Conservation (phyloP, 2,113 vertebrate genomes). For the Takifugu bimaculatus region DNA sequence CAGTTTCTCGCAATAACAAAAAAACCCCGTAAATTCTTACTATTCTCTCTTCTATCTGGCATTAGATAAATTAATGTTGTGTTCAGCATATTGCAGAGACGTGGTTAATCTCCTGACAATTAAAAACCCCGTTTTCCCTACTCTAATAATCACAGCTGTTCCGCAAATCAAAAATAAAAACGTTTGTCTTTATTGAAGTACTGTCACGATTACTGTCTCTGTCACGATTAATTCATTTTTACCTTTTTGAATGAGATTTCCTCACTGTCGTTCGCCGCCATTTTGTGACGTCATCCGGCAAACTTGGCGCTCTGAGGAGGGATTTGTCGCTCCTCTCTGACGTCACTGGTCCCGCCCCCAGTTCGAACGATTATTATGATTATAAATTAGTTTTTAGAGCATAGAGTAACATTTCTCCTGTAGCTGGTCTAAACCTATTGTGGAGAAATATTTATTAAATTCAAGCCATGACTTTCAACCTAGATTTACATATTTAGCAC, state of each 20-base stretch:
- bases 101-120: background rate
- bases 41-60: slow-evolving; percentile 11
- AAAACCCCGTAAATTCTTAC: accelerated
- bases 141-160: background rate
- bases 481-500: no score
- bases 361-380: no score
- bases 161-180: background rate
- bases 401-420: no score
- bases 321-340: slow-evolving; percentile 37
- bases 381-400: no score
- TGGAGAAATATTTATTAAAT: no score
- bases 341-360: slow-evolving; percentile 7
- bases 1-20: background rate
- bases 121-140: no score
- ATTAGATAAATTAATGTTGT: background rate
- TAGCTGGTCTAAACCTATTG: no score
- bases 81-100: background rate
- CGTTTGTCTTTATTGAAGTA: background rate
- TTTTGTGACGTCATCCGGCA: slow-evolving; percentile 3
- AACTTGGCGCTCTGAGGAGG: slow-evolving; percentile 43
- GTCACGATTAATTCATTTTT: background rate
- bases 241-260: slow-evolving; percentile 71
- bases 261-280: slow-evolving; percentile 54
- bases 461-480: no score
- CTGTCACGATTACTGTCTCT: background rate